These are phyloP conservation scores for Ameiurus melas DNA, from an alignment of 2,113 vertebrate genomes.

Conservation along the genomic window DNA sequence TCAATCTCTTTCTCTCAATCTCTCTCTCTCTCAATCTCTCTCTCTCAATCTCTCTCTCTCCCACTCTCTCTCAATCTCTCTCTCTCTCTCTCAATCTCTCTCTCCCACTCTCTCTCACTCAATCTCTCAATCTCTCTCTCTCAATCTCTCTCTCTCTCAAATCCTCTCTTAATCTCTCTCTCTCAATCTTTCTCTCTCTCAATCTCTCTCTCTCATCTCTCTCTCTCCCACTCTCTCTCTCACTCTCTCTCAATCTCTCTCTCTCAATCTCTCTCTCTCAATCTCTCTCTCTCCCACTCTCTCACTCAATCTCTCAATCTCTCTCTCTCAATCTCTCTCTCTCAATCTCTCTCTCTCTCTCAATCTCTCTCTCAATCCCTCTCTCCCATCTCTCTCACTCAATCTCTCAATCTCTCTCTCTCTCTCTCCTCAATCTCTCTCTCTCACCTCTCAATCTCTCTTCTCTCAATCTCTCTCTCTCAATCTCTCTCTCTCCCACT, in stretches of 20 bases:
- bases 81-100: slow-evolving; percentile 30
- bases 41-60: background rate
- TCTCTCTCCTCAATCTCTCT: slow-evolving; percentile 38
- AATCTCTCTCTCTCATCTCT: background rate
- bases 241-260: background rate
- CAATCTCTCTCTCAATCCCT: slow-evolving; percentile 24
- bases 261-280: background rate
- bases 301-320: too few relatives aligned
- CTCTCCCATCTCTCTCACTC: background rate
- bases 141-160: too few relatives aligned
- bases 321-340: too few relatives aligned
- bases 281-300: too few relatives aligned
- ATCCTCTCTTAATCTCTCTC: too few relatives aligned
- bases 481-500: slow-evolving; percentile 32
- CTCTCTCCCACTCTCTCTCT: too few relatives aligned
- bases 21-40: slow-evolving; percentile 29
- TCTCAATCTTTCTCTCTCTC: too few relatives aligned
- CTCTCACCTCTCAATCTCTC: background rate
- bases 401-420: background rate
- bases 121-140: too few relatives aligned
- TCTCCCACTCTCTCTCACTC: background rate
- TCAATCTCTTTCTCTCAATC: too few relatives aligned
- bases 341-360: slow-evolving; percentile 35
- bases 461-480: background rate
- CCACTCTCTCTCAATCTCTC: too few relatives aligned